These are phyloP conservation scores for Propsilocerus akamusi DNA, from an alignment of 1,140 invertebrate genomes.

Conservation along the genomic window DNA sequence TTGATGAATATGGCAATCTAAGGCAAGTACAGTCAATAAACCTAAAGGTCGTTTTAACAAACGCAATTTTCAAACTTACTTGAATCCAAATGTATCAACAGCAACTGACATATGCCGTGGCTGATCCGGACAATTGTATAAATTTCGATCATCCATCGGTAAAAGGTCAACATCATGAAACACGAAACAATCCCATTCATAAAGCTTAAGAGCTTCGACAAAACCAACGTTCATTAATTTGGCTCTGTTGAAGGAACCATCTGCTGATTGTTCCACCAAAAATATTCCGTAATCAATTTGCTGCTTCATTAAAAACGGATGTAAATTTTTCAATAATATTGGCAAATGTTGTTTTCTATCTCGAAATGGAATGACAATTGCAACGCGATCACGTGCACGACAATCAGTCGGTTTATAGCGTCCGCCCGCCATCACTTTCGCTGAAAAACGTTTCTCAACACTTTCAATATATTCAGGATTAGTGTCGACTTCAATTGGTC, in stretches of 20 bases:
- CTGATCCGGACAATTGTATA: slow-evolving; percentile 78
- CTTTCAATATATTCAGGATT: slow-evolving; percentile 24
- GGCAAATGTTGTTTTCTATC: slow-evolving; percentile 68
- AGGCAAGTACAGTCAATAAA: slow-evolving; percentile 9
- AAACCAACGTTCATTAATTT: slow-evolving; percentile 93
- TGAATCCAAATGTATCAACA: slow-evolving; percentile 75
- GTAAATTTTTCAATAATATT: slow-evolving; percentile 70
- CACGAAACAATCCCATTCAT: slow-evolving; percentile 74
- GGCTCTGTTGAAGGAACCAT: slow-evolving; percentile 70
- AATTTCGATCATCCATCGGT: slow-evolving; percentile 79
- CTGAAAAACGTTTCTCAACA: slow-evolving; percentile 25
- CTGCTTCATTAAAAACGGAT: slow-evolving; percentile 78
- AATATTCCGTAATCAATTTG: slow-evolving; percentile 86
- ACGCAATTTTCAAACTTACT: slow-evolving; percentile 28
- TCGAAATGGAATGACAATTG: slow-evolving; percentile 69
- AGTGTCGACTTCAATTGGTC: slow-evolving; percentile 24
- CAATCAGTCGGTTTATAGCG: slow-evolving; percentile 58
- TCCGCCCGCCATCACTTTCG: slow-evolving; percentile 46
- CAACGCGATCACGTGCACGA: slow-evolving; percentile 54
- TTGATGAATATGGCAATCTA: slow-evolving; percentile 70
- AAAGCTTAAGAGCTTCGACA: slow-evolving; percentile 58
- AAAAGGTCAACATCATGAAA: slow-evolving; percentile 93
- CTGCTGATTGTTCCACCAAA: slow-evolving; percentile 78
- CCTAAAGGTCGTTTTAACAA: slow-evolving; percentile 3
- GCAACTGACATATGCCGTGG: slow-evolving; percentile 91